Conservation (phyloP, 2,888 invertebrate genomes). For the Bugulina stolonifera region DNA sequence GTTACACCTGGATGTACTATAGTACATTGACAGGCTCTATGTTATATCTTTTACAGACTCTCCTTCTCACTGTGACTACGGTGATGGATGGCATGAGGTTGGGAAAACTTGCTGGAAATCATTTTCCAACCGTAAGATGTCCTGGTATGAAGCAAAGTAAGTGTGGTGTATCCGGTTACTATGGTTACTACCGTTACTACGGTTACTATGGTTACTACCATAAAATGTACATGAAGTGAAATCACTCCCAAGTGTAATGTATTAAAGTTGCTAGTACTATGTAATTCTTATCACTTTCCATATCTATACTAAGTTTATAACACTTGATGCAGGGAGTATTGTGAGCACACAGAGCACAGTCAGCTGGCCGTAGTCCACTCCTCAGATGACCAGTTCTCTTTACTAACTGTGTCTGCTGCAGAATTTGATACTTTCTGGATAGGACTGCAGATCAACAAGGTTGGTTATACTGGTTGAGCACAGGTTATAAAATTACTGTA, state of each 20-base stretch:
- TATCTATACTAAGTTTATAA: no score
- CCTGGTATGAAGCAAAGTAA: conserved; percentile 22
- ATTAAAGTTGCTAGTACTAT: no score
- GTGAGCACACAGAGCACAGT: neutral
- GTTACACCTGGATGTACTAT: no score
- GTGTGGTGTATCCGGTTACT: neutral
- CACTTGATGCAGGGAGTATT: neutral
- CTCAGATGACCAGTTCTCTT: neutral
- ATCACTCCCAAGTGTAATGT: no score
- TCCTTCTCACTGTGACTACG: conserved; percentile 14
- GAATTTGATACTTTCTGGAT: conserved; percentile 14
- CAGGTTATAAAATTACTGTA: no score
- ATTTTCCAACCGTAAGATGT: neutral
- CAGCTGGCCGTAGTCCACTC: conserved; percentile 2
- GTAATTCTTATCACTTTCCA: no score
- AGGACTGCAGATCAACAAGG: conserved; percentile 18
- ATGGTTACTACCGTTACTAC: no score
- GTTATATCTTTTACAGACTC: neutral
- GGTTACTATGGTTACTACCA: neutral
- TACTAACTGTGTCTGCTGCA: conserved; percentile 2
- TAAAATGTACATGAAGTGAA: no score
- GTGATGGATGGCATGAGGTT: conserved; percentile 7
- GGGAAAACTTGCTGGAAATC: conserved; percentile 20
- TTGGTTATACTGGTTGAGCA: no score
- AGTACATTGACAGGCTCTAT: no score